Evolutionary conservation across 2,888 invertebrate species (phyloP).

Genomic region (Heliconius hortense): DNA sequence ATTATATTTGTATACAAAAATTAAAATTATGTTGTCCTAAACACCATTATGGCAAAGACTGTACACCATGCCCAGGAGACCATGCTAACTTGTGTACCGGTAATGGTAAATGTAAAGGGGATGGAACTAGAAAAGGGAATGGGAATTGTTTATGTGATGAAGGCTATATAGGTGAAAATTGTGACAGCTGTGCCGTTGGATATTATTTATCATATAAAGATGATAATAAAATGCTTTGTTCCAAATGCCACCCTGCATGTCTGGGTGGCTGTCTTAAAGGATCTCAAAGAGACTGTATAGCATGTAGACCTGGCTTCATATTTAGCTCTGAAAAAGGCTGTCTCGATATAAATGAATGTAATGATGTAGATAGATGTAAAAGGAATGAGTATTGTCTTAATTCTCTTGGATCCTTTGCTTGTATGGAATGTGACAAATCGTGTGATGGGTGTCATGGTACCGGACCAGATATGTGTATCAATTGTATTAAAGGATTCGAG

Average conservation of each 20-base stretch:
- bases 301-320: constrained; percentile 86
- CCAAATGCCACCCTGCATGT: constrained; percentile 90
- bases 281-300: constrained; percentile 84
- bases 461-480: constrained; percentile 94
- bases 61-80: constrained; percentile 89
- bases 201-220: constrained; percentile 89
- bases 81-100: constrained; percentile 89
- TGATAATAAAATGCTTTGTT: constrained; percentile 87
- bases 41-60: constrained; percentile 91
- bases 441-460: constrained; percentile 93
- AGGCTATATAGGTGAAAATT: constrained; percentile 90
- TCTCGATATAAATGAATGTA: constrained; percentile 92
- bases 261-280: constrained; percentile 87
- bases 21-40: constrained; percentile 91
- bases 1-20: constrained; percentile 90
- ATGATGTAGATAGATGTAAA: constrained; percentile 78
- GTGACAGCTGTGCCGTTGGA: constrained; percentile 88
- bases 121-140: constrained; percentile 95
- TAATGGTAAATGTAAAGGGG: constrained; percentile 91
- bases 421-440: constrained; percentile 91
- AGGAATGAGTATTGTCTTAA: constrained; percentile 93
- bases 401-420: constrained; percentile 90
- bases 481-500: constrained; percentile 88
- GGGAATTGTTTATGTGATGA: constrained; percentile 93
- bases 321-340: constrained; percentile 89